Evolutionary conservation across 2,888 invertebrate species (phyloP), one percentile per base, ranked within the genome.

Genomic region (Drosophila rellima): DNA sequence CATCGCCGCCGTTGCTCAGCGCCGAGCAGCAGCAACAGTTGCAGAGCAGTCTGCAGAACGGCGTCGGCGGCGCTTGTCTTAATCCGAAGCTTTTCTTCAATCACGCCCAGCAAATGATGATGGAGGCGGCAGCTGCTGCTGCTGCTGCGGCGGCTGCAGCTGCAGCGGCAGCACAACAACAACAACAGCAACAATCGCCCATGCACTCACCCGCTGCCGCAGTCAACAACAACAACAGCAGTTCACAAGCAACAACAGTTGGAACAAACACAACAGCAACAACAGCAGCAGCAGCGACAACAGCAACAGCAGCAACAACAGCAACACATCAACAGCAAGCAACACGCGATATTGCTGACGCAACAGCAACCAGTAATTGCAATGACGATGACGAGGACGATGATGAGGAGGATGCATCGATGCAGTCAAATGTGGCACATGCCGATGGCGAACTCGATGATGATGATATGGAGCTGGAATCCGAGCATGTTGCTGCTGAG

Each of bases 81-180:
- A 92, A 90, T 83, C 90, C 92, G 20, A 92, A 92, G 80, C 71
- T 92, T 47, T 91, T 92, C 70, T 92, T 92, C 78, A 92, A 91
- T 86, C 92, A 92, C 91, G 92, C 91, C 69, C 92, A 92, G 74
- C 92, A 92, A 81, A 92, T 92, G 83, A 92, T 92, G 90, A 91
- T 92, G 91, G 90, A 90, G 74, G 91, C 89, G 73, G 91, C 91
- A 70, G 91, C 91, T 47, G 91, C 90, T 66, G 91, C 91, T 74
- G 90, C 91, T 57, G 90, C 91, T 42, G 90, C 91, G 51, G 88
- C 90, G 37, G 87, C 88, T 7, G 85, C 90, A 18, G 89, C 84
- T 42, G 86, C 84, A 20, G 84, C 82, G 57, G 89, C 88, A 59
- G 80, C 80, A 40, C 82, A 90, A 67, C 82, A 82, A 39, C 82